Evolutionary conservation across 2,113 vertebrate species (phyloP).

Genomic region (Nicator chloris): DNA sequence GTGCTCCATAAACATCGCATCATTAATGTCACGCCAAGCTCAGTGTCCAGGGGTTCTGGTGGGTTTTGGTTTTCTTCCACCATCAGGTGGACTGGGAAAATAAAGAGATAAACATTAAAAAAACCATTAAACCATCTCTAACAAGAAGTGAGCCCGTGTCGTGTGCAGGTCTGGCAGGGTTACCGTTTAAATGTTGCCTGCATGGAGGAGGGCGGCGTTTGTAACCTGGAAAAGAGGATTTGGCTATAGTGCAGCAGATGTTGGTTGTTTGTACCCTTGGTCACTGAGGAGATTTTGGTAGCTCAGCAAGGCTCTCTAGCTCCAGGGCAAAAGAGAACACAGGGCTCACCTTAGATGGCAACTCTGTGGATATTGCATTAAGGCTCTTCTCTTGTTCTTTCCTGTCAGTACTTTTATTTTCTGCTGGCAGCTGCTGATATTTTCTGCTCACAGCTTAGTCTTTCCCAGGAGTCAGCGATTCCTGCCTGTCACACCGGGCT

Average conservation of each 20-base stretch:
- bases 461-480: not conserved
- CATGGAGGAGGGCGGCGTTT: not conserved
- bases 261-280: not conserved
- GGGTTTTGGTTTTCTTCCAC: not conserved
- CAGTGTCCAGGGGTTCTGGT: not conserved
- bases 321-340: not conserved
- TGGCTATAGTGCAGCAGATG: not conserved
- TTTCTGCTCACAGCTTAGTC: not conserved
- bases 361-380: not conserved
- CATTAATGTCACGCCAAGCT: not conserved
- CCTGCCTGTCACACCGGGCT: fast-evolving
- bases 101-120: not conserved
- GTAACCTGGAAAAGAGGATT: not conserved
- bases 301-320: not conserved
- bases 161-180: not conserved
- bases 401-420: not conserved
- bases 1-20: not conserved
- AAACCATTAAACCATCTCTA: not conserved
- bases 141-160: not conserved
- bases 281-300: not conserved
- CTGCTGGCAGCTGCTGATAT: not conserved
- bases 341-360: not conserved
- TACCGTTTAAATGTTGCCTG: not conserved
- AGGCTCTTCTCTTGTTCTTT: not conserved
- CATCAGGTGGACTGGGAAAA: not conserved